These are phyloP conservation scores for Scolopax bukidnonensis DNA, from an alignment of 2,797 vertebrate genomes.

Conservation along the genomic window DNA sequence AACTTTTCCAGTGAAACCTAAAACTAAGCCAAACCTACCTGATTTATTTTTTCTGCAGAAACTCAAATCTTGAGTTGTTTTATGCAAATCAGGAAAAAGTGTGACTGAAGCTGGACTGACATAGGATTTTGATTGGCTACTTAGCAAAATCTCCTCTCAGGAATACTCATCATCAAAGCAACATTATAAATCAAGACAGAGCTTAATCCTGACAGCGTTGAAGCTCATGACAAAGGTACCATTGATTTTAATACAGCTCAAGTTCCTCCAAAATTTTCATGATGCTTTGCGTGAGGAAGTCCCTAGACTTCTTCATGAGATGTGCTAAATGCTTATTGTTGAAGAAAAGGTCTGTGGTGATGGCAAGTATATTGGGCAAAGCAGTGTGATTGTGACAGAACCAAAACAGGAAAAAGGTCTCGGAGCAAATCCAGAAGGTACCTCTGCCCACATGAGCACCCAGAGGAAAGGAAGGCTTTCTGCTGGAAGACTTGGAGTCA, in stretches of 20 bases:
- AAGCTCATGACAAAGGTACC: neutral
- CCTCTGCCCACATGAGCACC: neutral
- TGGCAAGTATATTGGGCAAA: neutral
- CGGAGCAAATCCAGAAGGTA: neutral
- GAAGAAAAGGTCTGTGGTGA: neutral
- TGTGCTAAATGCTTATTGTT: neutral
- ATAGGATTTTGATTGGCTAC: neutral
- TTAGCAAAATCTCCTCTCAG: neutral
- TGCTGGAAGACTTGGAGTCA: neutral
- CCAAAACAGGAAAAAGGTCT: neutral
- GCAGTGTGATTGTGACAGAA: neutral
- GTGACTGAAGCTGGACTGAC: neutral
- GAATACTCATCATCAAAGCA: neutral
- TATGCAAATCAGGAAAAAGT: neutral
- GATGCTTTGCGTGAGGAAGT: neutral
- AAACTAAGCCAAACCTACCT: neutral
- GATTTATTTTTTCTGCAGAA: slow-evolving; percentile 13
- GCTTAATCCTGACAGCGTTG: neutral
- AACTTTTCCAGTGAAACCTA: slow-evolving; percentile 38
- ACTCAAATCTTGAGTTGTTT: neutral
- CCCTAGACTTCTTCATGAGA: neutral
- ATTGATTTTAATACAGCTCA: neutral
- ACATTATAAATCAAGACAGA: neutral
- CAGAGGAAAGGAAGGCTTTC: neutral
- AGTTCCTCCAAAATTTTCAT: neutral